These are phyloP conservation scores for Ornithoptera priamus DNA, from an alignment of 2,888 invertebrate genomes.

Conservation along the genomic window DNA sequence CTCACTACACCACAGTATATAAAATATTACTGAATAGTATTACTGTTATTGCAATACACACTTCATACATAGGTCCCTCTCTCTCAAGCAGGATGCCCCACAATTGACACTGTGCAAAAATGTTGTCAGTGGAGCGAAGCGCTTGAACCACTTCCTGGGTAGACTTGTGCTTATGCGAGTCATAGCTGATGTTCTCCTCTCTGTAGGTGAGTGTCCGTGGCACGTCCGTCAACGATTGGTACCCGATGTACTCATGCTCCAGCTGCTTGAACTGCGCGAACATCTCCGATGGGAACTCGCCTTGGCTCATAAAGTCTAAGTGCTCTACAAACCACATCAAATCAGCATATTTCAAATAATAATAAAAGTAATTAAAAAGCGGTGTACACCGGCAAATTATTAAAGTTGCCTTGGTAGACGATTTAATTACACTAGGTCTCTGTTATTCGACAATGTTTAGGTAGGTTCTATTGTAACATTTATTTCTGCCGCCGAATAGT, in stretches of 20 bases:
- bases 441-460: too few relatives aligned
- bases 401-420: too few relatives aligned
- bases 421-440: too few relatives aligned
- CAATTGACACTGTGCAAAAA: constrained; percentile 90
- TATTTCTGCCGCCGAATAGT: too few relatives aligned
- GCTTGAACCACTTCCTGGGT: constrained; percentile 88
- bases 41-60: not conserved
- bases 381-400: too few relatives aligned
- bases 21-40: too few relatives aligned
- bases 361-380: not conserved
- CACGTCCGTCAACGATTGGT: constrained; percentile 97
- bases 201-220: constrained; percentile 88
- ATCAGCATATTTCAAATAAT: not conserved
- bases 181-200: constrained; percentile 80
- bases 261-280: constrained; percentile 93
- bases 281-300: constrained; percentile 85
- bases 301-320: constrained; percentile 96
- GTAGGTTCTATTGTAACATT: too few relatives aligned
- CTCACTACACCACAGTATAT: too few relatives aligned
- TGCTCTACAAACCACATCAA: constrained; percentile 83
- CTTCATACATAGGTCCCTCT: constrained; percentile 89
- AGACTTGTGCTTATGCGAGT: constrained; percentile 82
- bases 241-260: constrained; percentile 94
- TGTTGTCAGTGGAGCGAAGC: constrained; percentile 84
- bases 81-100: constrained; percentile 90